A percentile compares a stretch with the other conserved stretches of the same genome.
Conservation (phyloP, 2,113 vertebrate species). For the Andinoacara biseriatus region DNA sequence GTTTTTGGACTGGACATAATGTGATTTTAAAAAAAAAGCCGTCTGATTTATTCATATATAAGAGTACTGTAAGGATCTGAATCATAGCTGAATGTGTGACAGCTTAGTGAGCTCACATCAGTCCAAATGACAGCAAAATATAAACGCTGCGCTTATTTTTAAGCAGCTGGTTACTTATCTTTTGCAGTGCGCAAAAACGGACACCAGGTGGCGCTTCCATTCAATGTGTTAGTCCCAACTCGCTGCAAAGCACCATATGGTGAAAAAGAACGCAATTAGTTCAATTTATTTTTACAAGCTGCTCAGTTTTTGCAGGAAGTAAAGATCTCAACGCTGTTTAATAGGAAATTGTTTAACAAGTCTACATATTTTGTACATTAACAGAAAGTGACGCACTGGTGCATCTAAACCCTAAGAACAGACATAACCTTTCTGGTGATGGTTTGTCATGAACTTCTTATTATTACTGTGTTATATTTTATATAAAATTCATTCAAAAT, state of each 20-base stretch:
- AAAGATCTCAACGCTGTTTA: too few relatives aligned
- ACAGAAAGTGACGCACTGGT: neutral
- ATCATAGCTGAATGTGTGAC: neutral
- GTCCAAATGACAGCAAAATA: neutral
- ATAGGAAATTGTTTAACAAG: neutral
- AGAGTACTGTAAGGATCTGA: neutral
- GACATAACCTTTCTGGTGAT: accelerated
- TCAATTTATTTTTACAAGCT: neutral
- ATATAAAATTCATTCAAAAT: neutral
- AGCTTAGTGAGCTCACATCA: neutral
- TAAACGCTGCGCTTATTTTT: neutral
- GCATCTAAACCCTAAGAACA: too few relatives aligned
- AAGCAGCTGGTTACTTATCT: neutral
- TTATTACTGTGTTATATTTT: neutral
- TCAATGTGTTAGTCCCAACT: conserved; percentile 5
- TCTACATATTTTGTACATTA: neutral
- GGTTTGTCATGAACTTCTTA: neutral
- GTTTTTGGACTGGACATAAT: neutral
- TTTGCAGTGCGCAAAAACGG: neutral
- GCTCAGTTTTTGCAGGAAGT: neutral
- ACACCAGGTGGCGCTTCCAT: conserved; percentile 65
- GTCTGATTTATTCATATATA: neutral
- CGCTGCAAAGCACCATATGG: too few relatives aligned
- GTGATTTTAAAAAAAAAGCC: neutral
- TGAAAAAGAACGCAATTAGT: neutral